Percentiles rank a stretch among this genome's conserved stretches.
These are phyloP conservation scores for Argentina silus DNA, from an alignment of 2,797 vertebrate species.

Conservation along the genomic window DNA sequence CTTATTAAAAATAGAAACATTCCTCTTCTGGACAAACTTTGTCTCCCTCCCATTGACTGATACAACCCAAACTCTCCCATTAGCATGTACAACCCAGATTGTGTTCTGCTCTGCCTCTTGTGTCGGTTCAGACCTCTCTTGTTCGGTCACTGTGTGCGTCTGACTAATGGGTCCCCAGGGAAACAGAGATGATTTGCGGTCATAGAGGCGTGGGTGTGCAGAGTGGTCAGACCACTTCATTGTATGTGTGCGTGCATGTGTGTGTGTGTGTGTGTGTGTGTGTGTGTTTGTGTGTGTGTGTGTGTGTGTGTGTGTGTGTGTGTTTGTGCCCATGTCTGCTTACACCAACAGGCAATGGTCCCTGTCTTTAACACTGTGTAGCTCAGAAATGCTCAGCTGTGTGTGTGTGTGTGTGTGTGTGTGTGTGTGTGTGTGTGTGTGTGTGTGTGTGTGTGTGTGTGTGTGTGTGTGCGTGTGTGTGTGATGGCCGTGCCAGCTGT, in stretches of 20 bases:
- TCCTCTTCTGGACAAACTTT: too few relatives aligned
- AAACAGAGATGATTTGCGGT: constrained; percentile 27
- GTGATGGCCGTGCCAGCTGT: constrained; percentile 60
- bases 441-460: constrained; percentile 5
- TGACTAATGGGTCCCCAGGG: constrained; percentile 54
- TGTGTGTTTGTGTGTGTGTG: not conserved
- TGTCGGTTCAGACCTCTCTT: not conserved
- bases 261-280: constrained; percentile 1
- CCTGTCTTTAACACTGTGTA: constrained; percentile 5
- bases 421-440: constrained; percentile 22
- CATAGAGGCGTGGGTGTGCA: constrained; percentile 6
- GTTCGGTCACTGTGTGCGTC: not conserved
- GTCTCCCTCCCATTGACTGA: too few relatives aligned
- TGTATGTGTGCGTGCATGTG: not conserved
- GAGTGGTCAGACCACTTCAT: not conserved
- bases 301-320: constrained; percentile 24
- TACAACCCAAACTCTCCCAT: too few relatives aligned
- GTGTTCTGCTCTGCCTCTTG: not conserved
- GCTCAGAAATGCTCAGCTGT: constrained; percentile 24
- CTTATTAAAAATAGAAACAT: too few relatives aligned
- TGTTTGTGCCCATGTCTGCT: constrained; percentile 19
- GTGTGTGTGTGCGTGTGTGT: constrained; percentile 14
- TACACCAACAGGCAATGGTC: constrained; percentile 47
- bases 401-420: constrained; percentile 40
- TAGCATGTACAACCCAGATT: not conserved